A percentile compares a stretch with the other conserved stretches of the same genome.
These are phyloP conservation scores for Mormyrus lacerda DNA, from an alignment of 2,113 vertebrate species.

Conservation along the genomic window DNA sequence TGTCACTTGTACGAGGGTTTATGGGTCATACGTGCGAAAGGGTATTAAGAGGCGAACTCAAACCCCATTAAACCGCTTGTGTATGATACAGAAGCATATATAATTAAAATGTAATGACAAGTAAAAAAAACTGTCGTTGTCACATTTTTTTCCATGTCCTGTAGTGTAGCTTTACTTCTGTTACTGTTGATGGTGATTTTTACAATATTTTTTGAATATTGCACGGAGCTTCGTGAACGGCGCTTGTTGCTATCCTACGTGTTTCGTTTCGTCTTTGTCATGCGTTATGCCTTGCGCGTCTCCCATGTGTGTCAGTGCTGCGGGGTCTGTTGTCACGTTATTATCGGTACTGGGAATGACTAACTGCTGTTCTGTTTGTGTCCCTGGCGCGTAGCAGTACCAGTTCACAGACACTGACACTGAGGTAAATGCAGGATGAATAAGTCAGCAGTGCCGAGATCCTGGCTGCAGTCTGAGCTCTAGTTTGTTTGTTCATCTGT, in stretches of 20 bases:
- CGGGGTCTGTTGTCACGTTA: not conserved
- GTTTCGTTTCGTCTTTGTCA: not conserved
- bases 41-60: not conserved
- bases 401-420: constrained; percentile 94
- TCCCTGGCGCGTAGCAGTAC: constrained; percentile 86
- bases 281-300: not conserved
- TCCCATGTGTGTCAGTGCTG: not conserved
- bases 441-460: constrained; percentile 56
- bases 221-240: not conserved
- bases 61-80: not conserved
- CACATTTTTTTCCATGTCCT: not conserved
- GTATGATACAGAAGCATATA: not conserved
- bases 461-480: constrained; percentile 59
- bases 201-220: not conserved
- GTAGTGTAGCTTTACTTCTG: not conserved
- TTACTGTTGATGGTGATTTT: not conserved
- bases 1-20: not conserved
- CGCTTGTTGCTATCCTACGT: not conserved
- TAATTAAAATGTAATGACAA: not conserved
- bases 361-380: constrained; percentile 67
- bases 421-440: constrained; percentile 76
- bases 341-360: constrained; percentile 53
- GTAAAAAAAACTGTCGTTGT: not conserved
- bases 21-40: not conserved
- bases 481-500: constrained; percentile 43